Evolutionary conservation across 2,888 invertebrate genomes (phyloP).

Genomic region (Nesidiocoris tenuis): DNA sequence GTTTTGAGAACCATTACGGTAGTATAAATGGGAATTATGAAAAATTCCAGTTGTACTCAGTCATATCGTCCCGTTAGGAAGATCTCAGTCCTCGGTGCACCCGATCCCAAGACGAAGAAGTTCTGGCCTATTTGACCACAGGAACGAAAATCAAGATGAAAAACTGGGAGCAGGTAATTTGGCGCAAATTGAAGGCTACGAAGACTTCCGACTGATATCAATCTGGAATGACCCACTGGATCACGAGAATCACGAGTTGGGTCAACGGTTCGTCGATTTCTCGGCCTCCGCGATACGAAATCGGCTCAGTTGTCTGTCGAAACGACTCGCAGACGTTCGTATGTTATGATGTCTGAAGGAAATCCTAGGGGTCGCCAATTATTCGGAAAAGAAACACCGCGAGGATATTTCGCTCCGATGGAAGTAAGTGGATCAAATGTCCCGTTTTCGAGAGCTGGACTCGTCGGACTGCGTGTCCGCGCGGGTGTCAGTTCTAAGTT

Average conservation of each 20-base stretch:
- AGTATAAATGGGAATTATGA: no score
- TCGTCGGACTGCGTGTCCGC: neutral
- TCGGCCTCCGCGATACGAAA: no score
- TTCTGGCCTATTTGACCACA: neutral
- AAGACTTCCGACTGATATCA: neutral
- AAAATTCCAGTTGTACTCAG: no score
- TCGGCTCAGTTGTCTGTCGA: no score
- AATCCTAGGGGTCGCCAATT: neutral
- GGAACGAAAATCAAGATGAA: neutral
- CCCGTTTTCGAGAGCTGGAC: neutral
- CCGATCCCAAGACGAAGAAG: neutral
- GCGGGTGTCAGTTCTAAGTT: neutral
- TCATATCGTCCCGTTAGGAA: no score
- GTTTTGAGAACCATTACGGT: no score
- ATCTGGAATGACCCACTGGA: neutral
- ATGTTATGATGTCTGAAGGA: no score
- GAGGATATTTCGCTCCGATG: neutral
- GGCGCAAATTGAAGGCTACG: neutral
- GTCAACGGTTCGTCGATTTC: neutral
- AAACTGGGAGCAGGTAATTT: neutral
- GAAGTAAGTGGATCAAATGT: neutral
- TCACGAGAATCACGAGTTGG: neutral
- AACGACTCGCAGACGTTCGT: no score
- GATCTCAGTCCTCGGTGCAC: neutral
- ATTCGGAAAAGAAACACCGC: neutral